Base-by-base conservation (phyloP, 2,888 invertebrate genomes). In the Drosophila subsilvestris region DNA sequence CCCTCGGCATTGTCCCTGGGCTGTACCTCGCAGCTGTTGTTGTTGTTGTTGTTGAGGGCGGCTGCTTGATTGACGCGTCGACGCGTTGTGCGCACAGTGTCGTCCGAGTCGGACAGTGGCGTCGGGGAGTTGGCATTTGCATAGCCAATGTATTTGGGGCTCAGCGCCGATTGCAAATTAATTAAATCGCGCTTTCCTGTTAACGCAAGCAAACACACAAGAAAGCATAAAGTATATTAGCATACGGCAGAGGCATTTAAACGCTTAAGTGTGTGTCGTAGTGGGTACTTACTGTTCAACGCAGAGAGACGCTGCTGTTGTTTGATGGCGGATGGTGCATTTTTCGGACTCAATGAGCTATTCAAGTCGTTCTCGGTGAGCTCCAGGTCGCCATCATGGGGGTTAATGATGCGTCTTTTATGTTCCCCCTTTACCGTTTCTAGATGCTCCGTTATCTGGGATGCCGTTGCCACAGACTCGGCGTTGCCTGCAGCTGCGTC, bases 101-200 rank as follows among this genome's bases (percentile, higher is more conserved):
- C 83, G 47, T 82, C 76, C 44, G 77, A 65, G 12, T 71, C 63
- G 17, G 75, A 43, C 47, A 59, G 66, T 57, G 74, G 70, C 67
- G 59, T 80, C 67, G 78, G 72, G 49, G 56, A 83, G 49, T 80
- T 81, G 54, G 82, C 75, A 55, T 76, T 77, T 12, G 56, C 58
- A 49, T 88, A 89, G n/a, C 91, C 92, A 60, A 91, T 91, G 65
- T 90, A 91, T 63, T 92, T 92, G 0, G 92, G 90, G 37, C 90
- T 92, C 17, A 92, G 67, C 45, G 86, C 86, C 6, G 92, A 91
- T 68, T 91, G 79, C 20, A 91, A 82, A 53, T 90, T 89, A 10
- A 86, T 81, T 43, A 91, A 70, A 20, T 90, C 90, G 58, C 84
- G 90, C 72, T 85, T 90, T 66, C 65, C 85, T 88, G 54, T 51